These are phyloP conservation scores for Acrobasis consociella DNA, from an alignment of 2,888 invertebrate genomes.

Conservation along the genomic window DNA sequence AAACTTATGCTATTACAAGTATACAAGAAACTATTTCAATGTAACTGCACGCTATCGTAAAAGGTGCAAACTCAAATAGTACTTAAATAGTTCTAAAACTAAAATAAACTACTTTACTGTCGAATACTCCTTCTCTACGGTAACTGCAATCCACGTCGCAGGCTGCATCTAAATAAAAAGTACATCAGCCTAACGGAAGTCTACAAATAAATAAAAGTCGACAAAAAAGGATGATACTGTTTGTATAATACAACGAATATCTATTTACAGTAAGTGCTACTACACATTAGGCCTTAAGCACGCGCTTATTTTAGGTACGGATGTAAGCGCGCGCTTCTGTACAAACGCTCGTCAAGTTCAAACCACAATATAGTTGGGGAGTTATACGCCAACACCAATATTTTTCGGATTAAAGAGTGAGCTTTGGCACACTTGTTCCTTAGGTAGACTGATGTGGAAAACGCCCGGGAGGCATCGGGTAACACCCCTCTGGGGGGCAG, in stretches of 20 bases:
- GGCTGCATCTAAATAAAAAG: slow-evolving; percentile 12
- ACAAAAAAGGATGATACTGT: slow-evolving; percentile 10
- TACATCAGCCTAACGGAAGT: neutral
- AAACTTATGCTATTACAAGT: neutral
- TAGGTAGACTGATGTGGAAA: too few relatives aligned
- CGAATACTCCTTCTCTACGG: slow-evolving; percentile 19
- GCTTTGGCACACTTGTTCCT: too few relatives aligned
- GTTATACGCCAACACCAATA: too few relatives aligned
- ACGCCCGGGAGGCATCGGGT: too few relatives aligned
- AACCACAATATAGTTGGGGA: too few relatives aligned
- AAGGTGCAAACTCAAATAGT: neutral
- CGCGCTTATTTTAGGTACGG: too few relatives aligned
- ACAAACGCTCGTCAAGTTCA: too few relatives aligned
- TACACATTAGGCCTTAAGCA: slow-evolving; percentile 22
- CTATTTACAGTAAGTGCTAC: slow-evolving; percentile 21
- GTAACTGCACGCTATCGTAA: neutral
- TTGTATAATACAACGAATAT: slow-evolving; percentile 12
- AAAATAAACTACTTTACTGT: neutral
- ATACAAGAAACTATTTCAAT: neutral
- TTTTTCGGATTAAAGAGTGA: too few relatives aligned
- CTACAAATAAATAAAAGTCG: neutral
- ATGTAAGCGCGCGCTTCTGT: too few relatives aligned
- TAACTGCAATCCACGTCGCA: neutral
- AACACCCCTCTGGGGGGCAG: too few relatives aligned
- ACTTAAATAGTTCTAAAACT: slow-evolving; percentile 1